Conservation (phyloP, 2,888 invertebrate genomes). For the Aphodius granarius region DNA sequence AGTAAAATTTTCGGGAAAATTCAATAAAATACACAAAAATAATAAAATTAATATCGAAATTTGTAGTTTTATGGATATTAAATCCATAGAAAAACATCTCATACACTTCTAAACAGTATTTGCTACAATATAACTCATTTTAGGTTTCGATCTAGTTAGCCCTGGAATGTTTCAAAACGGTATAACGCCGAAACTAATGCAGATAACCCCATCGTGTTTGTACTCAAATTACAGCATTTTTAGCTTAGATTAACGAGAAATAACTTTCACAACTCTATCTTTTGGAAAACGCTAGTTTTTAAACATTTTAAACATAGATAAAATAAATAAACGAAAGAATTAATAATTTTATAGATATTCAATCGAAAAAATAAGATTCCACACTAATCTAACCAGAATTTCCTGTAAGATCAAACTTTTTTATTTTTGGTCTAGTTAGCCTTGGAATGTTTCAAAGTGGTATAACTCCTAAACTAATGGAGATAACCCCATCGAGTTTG, state of each 20-base stretch:
- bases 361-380: not conserved
- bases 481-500: not conserved
- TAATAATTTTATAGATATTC: not conserved
- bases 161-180: not conserved
- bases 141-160: not conserved
- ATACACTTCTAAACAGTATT: not conserved
- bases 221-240: not conserved
- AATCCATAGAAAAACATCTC: not conserved
- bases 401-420: not conserved
- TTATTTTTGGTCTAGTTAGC: not conserved
- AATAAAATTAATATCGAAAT: no score
- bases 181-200: not conserved
- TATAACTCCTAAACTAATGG: not conserved
- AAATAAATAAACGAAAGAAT: no score
- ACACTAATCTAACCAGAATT: not conserved
- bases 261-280: not conserved
- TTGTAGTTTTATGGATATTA: no score
- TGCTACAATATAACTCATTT: not conserved
- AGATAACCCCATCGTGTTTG: not conserved
- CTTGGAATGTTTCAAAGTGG: not conserved
- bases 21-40: no score
- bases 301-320: no score
- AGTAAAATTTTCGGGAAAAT: not conserved
- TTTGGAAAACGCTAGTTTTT: no score
- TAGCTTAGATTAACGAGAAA: not conserved